Conservation (phyloP, 2,113 vertebrate genomes). For the Jaculus jaculus region DNA sequence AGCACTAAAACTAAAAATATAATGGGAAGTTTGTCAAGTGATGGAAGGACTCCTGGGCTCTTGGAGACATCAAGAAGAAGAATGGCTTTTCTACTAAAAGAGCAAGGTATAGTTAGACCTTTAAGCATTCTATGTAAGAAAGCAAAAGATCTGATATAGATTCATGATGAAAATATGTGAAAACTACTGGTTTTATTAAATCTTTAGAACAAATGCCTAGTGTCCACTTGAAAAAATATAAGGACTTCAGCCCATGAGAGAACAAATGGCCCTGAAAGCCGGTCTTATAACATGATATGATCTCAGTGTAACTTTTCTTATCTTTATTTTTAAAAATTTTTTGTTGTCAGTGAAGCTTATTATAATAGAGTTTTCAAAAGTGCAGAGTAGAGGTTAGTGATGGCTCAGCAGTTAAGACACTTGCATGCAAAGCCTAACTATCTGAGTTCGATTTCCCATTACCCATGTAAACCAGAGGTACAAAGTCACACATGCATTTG, state of each 20-base stretch:
- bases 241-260: neutral
- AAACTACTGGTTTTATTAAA: neutral
- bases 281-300: neutral
- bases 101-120: neutral
- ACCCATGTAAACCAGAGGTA: no score
- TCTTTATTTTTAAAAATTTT: no score
- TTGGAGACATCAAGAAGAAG: neutral
- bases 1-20: conserved; percentile 14
- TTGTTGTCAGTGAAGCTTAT: no score
- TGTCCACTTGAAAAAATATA: neutral
- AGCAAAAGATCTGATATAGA: neutral
- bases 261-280: neutral
- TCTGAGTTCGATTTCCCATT: no score
- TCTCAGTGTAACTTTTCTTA: neutral
- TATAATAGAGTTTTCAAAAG: neutral
- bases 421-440: no score
- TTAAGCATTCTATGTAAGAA: neutral
- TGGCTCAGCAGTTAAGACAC: no score
- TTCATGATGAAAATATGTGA: neutral
- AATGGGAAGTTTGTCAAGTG: neutral
- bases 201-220: conserved; percentile 12
- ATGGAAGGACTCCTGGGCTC: neutral
- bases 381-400: no score
- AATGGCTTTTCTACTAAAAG: conserved; percentile 3
- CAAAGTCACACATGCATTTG: no score